phyloP scores from a whole-genome alignment of 2,888 invertebrate genomes.

The Pyrocoelia pectoralis region DNA sequence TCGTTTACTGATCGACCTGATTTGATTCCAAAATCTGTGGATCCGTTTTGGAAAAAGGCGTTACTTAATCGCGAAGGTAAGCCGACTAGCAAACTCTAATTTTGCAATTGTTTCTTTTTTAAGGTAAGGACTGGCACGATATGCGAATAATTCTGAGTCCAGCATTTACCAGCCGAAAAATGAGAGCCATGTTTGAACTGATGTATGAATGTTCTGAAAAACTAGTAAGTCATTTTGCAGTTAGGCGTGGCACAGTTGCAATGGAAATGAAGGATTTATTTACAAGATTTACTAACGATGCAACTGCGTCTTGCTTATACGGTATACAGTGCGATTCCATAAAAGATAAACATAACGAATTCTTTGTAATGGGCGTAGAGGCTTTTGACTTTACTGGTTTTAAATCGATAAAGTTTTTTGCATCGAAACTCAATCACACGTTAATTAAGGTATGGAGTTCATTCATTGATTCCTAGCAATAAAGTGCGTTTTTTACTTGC shows the following conservation, averaged over 20 bases:
- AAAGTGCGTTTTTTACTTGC: no score
- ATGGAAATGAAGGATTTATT: constrained; percentile 16
- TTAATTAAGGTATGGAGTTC: neutral
- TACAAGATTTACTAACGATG: constrained; percentile 57
- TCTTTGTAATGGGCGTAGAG: constrained; percentile 42
- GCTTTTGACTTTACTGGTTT: neutral
- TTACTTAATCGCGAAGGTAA: neutral
- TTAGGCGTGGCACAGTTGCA: neutral
- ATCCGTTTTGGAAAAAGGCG: constrained; percentile 3
- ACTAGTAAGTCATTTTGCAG: neutral
- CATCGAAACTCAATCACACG: neutral
- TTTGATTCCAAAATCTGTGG: neutral
- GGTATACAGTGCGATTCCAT: constrained; percentile 62
- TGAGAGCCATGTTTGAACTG: constrained; percentile 1
- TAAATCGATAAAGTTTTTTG: constrained; percentile 3
- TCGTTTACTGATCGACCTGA: neutral
- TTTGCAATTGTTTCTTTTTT: no score
- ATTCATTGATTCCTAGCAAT: no score
- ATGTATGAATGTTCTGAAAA: neutral
- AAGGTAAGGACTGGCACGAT: constrained; percentile 9
- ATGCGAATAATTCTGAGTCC: constrained; percentile 1
- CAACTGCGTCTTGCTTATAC: constrained; percentile 60
- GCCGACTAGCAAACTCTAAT: no score
- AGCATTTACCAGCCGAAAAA: neutral
- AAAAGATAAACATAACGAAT: constrained; percentile 59